Percentiles rank a stretch among this genome's conserved stretches.
Conservation (phyloP, 2,888 invertebrate species). For the Apotomis betuletana region DNA sequence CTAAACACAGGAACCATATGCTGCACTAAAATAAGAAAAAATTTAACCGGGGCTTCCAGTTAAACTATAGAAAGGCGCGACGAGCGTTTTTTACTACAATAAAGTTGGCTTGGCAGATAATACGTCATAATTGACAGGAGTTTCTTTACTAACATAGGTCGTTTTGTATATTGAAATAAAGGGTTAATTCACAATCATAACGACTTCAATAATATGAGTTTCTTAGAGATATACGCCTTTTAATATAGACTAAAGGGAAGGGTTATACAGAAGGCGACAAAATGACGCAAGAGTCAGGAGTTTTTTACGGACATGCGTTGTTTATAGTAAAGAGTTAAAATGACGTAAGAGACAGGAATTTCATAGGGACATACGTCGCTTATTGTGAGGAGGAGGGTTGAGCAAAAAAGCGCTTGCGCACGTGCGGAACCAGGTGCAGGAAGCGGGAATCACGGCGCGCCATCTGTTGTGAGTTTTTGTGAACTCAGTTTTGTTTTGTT, state of each 20-base stretch:
- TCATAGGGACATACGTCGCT: not conserved
- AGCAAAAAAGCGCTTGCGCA: constrained; percentile 38
- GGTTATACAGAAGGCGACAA: too few species aligned
- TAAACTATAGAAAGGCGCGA: not conserved
- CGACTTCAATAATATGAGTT: not conserved
- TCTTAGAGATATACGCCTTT: not conserved
- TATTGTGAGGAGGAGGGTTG: constrained; percentile 2
- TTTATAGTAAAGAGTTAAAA: not conserved
- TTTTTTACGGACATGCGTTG: not conserved
- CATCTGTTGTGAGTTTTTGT: constrained; percentile 37
- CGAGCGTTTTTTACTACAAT: not conserved
- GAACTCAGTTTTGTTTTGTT: constrained; percentile 4
- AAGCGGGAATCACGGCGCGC: constrained; percentile 39
- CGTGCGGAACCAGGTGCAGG: constrained; percentile 42
- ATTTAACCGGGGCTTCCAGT: constrained; percentile 28
- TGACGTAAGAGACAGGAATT: not conserved
- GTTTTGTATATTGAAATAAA: not conserved
- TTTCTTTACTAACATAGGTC: constrained; percentile 17
- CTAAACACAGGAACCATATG: constrained; percentile 46
- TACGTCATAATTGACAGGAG: not conserved
- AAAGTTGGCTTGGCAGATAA: too few species aligned
- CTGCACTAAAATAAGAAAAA: constrained; percentile 42
- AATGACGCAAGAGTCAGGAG: too few species aligned
- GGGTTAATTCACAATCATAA: not conserved
- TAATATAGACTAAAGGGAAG: not conserved